A percentile compares a stretch with the other conserved stretches of the same genome.
Evolutionary conservation across 2,113 vertebrate species (phyloP).

Genomic region (Hyperoodon ampullatus): DNA sequence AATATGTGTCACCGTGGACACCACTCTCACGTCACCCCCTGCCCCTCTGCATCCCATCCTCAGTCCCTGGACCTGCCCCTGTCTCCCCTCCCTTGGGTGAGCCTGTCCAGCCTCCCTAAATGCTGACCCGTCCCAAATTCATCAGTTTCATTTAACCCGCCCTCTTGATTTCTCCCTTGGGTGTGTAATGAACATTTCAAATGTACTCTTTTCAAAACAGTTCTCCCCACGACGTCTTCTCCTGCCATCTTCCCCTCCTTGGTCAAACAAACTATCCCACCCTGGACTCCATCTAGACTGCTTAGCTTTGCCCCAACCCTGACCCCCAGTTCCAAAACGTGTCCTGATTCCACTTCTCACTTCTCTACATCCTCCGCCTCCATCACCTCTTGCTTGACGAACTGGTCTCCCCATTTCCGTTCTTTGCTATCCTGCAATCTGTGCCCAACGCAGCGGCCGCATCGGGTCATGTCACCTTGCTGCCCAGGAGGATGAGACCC

Average conservation of each 20-base stretch:
- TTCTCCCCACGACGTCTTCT: background rate
- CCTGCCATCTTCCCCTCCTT: background rate
- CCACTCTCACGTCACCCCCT: rapidly evolving
- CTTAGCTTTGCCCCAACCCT: background rate
- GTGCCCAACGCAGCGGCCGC: background rate
- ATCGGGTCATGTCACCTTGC: background rate
- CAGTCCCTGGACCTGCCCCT: too few relatives aligned
- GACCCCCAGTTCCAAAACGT: background rate
- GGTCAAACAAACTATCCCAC: background rate
- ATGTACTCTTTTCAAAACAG: background rate
- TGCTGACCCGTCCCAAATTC: background rate
- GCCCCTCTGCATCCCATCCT: background rate
- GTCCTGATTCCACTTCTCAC: background rate
- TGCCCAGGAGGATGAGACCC: background rate
- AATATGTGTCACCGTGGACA: background rate
- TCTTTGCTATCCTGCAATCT: background rate
- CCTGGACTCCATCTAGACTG: background rate
- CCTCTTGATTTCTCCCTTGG: background rate
- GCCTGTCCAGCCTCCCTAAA: too few relatives aligned
- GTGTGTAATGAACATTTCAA: background rate
- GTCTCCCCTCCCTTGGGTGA: rapidly evolving
- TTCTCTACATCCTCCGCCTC: rapidly evolving
- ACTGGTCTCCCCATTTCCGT: background rate
- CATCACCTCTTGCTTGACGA: background rate
- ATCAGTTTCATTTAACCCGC: background rate